A percentile compares a stretch with the other conserved stretches of the same genome.
phyloP scores from a whole-genome alignment of 2,113 vertebrate species.

The Gulo gulo region DNA sequence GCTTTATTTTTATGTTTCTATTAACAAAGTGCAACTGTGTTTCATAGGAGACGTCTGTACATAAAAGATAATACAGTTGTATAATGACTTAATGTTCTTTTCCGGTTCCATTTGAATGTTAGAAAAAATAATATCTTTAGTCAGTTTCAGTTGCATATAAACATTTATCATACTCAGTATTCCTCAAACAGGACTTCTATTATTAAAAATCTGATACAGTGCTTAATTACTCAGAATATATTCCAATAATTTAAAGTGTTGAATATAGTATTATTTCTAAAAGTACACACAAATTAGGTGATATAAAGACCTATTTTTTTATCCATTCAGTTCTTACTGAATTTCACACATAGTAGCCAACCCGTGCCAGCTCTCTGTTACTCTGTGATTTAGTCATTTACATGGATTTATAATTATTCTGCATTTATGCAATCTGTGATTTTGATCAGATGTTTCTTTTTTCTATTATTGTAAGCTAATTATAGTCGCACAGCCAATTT shows the following conservation, averaged over 20 bases:
- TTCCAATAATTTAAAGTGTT: background rate
- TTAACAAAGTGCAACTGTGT: background rate
- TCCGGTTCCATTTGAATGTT: constrained; percentile 3
- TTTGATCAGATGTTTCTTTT: constrained; percentile 13
- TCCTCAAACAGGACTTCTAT: background rate
- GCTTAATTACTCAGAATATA: constrained; percentile 6
- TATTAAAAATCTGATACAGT: background rate
- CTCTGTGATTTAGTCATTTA: background rate
- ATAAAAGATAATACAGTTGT: background rate
- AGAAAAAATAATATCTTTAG: background rate
- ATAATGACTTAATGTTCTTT: constrained; percentile 29
- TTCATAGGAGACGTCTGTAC: background rate
- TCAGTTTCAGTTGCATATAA: background rate
- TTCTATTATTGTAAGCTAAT: constrained; percentile 6
- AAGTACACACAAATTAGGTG: background rate
- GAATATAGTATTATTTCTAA: constrained; percentile 30
- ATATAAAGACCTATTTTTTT: background rate
- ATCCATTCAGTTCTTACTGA: background rate
- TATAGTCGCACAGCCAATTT: background rate
- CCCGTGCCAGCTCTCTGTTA: background rate
- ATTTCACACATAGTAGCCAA: background rate
- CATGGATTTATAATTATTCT: background rate
- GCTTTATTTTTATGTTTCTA: constrained; percentile 36
- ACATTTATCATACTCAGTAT: background rate
- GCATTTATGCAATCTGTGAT: constrained; percentile 7